Evolutionary conservation across 2,888 invertebrate species (phyloP).

Genomic region (Drosophila atripex): DNA sequence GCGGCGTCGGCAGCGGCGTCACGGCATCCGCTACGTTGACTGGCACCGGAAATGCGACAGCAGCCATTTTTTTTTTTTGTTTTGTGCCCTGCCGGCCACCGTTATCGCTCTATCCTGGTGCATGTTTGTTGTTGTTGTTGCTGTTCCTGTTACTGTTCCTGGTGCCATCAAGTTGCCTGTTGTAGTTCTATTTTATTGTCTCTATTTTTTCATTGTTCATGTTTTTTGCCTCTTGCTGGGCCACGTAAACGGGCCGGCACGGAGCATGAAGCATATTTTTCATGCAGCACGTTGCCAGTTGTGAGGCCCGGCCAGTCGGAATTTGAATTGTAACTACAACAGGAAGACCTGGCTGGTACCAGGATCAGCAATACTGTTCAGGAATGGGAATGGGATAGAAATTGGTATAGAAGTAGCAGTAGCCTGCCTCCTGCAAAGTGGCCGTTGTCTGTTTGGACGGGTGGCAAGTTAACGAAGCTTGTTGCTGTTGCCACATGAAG

Average conservation of each 20-base stretch:
- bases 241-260: slow-evolving; percentile 19
- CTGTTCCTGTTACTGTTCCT: slow-evolving; percentile 5
- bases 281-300: slow-evolving; percentile 25
- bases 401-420: slow-evolving; percentile 37
- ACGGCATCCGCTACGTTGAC: slow-evolving; percentile 69
- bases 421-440: slow-evolving; percentile 14
- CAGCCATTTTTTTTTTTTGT: slow-evolving; percentile 60
- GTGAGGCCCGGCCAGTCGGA: slow-evolving; percentile 41
- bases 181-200: slow-evolving; percentile 65
- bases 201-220: slow-evolving; percentile 40
- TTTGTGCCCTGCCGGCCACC: slow-evolving; percentile 5
- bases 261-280: slow-evolving; percentile 60
- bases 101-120: slow-evolving; percentile 32
- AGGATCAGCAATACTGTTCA: slow-evolving; percentile 34
- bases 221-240: slow-evolving; percentile 19
- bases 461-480: slow-evolving; percentile 73
- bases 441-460: slow-evolving; percentile 40
- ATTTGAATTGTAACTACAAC: slow-evolving; percentile 64
- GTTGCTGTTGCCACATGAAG: slow-evolving; percentile 50
- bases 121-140: slow-evolving; percentile 18
- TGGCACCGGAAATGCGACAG: slow-evolving; percentile 78
- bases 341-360: slow-evolving; percentile 39
- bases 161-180: slow-evolving; percentile 39
- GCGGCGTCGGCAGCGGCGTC: slow-evolving; percentile 70
- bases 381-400: slow-evolving; percentile 50